Percentiles rank a stretch among this genome's conserved stretches.
Conservation (phyloP, 2,797 vertebrate genomes). For the Anas flavirostris region DNA sequence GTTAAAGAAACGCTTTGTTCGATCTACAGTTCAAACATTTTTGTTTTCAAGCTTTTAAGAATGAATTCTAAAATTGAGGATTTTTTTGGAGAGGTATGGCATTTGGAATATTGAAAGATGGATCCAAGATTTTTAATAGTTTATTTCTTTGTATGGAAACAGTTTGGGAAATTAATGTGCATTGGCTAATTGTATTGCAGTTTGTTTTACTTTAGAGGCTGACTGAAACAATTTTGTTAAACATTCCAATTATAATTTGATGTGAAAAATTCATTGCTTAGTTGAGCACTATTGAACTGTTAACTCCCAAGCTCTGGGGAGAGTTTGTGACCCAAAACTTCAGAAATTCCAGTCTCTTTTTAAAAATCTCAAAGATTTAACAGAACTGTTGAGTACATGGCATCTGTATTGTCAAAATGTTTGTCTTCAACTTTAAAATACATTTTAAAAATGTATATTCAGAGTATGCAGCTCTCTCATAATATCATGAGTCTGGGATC, state of each 20-base stretch:
- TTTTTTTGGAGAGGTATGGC: neutral
- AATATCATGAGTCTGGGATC: neutral
- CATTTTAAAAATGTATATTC: neutral
- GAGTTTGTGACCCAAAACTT: neutral
- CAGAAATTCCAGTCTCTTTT: neutral
- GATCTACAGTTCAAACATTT: neutral
- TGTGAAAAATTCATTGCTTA: neutral
- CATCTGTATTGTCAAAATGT: neutral
- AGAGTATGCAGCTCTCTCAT: rapidly evolving
- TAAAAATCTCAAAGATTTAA: neutral
- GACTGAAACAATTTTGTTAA: neutral
- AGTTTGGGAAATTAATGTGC: neutral
- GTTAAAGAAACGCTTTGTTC: neutral
- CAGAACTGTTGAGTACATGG: neutral
- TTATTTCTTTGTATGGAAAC: neutral
- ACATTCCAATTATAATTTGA: neutral
- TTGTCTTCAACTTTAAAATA: neutral
- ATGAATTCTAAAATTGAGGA: neutral
- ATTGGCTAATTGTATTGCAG: neutral
- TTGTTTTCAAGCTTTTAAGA: neutral
- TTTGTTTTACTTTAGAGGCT: neutral
- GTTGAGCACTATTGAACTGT: neutral
- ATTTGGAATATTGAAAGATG: neutral
- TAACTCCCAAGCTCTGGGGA: neutral
- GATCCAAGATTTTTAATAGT: neutral